Base-by-base conservation (phyloP, 37 sponge, comb jelly and placozoan genomes). In the Ephydatia muelleri region DNA sequence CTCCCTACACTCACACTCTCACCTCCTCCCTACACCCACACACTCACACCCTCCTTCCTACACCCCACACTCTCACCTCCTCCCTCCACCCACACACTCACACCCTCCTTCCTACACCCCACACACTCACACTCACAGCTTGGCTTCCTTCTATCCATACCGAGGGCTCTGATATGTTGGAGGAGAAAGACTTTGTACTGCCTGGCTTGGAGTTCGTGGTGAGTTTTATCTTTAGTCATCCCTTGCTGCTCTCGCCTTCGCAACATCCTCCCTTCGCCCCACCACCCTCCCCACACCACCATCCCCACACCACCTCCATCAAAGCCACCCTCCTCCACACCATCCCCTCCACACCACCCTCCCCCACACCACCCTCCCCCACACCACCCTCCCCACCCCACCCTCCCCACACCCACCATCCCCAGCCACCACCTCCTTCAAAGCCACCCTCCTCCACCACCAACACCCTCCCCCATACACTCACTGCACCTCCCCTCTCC, bases 121-220 rank as follows among this genome's bases (percentile, higher is more conserved):
- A n/a, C n/a, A n/a, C n/a, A n/a, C n/a, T n/a, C n/a, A n/a, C 26
- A 37, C 67, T 38, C 70, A 22, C 84, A 94, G 95, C 85, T 97
- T 30, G 97, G 97, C 2, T 97, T 90, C 57, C 47, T 98, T 70
- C 83, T 95, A 6, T 77, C 94, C 27, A 72, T 95, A n/a, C 87
- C 96, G 68, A 70, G 70, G 36, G 76, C 32, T 71, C 11, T 1
- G 28, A 88, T 6, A 87, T 85, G 39, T 87, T 89, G 74, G 77
- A 82, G 33, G 70, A 87, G 48, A 73, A 75, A 21, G 88, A 81
- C 23, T 57, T 57, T 11, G 57, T 57, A 11, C 14, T 57, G 57
- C 57, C 57, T 13, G 57, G 57, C 0, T 68, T 96, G 57, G 89
- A 91, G 82, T 89, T 96, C 33, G 83, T 93, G 90, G 94, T 93